A percentile compares a stretch with the other conserved stretches of the same genome.
Conservation (phyloP, 2,888 invertebrate genomes). For the Chrysolina americana region DNA sequence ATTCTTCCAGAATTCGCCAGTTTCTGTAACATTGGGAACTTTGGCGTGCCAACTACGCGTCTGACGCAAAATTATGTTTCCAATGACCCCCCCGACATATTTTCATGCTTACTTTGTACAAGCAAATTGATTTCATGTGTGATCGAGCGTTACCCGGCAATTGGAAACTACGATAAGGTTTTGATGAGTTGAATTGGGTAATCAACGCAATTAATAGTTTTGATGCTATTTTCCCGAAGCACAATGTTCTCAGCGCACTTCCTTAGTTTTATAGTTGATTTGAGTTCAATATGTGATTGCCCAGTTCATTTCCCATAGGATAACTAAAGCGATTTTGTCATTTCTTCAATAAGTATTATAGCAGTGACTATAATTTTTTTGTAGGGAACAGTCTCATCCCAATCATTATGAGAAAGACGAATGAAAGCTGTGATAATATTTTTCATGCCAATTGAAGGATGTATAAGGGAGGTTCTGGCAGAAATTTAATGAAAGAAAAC, state of each 20-base stretch:
- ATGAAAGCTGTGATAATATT: no score
- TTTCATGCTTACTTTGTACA: background rate
- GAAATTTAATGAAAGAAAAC: no score
- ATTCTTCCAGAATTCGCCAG: no score
- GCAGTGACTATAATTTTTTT: no score
- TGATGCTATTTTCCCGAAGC: background rate
- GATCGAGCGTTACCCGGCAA: background rate
- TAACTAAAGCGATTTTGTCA: no score
- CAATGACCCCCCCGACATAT: background rate
- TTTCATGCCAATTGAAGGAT: no score
- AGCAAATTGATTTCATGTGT: background rate
- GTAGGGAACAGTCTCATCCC: no score
- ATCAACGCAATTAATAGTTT: background rate
- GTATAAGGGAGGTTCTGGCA: no score
- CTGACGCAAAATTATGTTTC: background rate
- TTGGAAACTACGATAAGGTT: background rate
- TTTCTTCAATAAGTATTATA: no score
- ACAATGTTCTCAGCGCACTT: background rate
- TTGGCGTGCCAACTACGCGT: background rate
- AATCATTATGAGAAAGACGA: no score
- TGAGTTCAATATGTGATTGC: no score
- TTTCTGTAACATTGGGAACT: background rate
- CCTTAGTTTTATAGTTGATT: background rate
- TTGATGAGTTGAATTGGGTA: constrained; percentile 7
- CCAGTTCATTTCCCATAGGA: no score